A percentile compares a stretch with the other conserved stretches of the same genome.
These are phyloP conservation scores for Platyscapa corneri DNA, from an alignment of 1,140 invertebrate species.

Conservation along the genomic window DNA sequence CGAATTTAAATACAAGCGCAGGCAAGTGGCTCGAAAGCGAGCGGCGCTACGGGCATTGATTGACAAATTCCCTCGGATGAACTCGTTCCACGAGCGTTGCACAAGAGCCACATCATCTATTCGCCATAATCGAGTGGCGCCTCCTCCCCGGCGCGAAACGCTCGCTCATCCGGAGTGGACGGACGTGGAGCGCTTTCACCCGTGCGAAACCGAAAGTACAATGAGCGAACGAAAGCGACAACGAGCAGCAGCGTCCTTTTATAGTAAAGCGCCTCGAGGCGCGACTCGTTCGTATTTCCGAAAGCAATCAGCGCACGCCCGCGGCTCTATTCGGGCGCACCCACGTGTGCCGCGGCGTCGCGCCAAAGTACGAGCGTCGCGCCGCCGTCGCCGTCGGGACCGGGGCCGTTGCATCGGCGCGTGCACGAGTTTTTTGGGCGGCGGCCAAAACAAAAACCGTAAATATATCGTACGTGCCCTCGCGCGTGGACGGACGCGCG, in stretches of 20 bases:
- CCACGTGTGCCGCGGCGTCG: background rate
- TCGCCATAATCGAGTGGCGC: background rate
- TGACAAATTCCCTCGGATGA: background rate
- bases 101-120: background rate
- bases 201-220: background rate
- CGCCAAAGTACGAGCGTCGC: background rate
- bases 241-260: slow-evolving; percentile 24
- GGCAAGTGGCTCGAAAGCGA: too few species aligned
- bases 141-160: too few species aligned
- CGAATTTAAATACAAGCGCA: background rate
- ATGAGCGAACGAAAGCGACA: background rate
- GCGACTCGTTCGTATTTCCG: slow-evolving; percentile 21
- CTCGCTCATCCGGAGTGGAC: background rate
- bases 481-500: background rate
- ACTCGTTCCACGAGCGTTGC: background rate
- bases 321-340: slow-evolving; percentile 22
- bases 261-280: slow-evolving; percentile 8
- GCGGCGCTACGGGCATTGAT: too few species aligned
- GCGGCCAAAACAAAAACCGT: slow-evolving; percentile 21
- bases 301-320: slow-evolving; percentile 39
- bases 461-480: slow-evolving; percentile 27
- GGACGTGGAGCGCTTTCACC: background rate
- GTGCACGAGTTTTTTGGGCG: slow-evolving; percentile 14
- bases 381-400: background rate
- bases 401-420: background rate